Percentiles rank a stretch among this genome's conserved stretches.
These are phyloP conservation scores for Matsumyia berberina DNA, from an alignment of 2,888 invertebrate species.

Conservation along the genomic window DNA sequence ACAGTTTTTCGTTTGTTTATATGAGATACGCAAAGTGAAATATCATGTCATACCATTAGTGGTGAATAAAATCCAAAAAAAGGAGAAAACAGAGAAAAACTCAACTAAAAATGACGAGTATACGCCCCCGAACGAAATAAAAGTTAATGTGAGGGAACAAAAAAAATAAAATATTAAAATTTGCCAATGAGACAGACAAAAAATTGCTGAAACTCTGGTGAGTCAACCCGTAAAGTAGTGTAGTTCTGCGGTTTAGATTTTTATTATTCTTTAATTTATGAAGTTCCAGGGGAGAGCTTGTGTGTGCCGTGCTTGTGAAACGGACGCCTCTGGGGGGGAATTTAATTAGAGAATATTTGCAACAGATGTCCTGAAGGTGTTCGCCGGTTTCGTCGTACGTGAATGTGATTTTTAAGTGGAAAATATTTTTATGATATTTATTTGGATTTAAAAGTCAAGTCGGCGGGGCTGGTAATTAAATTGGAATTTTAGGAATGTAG, in stretches of 20 bases:
- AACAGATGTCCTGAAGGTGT: neutral
- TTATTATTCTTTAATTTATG: slow-evolving; percentile 7
- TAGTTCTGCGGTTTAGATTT: neutral
- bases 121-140: slow-evolving; percentile 28
- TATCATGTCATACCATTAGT: slow-evolving; percentile 63
- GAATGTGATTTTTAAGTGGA: slow-evolving; percentile 1
- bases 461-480: neutral
- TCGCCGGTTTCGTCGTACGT: neutral
- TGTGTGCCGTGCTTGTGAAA: neutral
- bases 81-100: neutral
- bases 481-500: neutral
- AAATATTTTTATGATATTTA: neutral
- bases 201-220: neutral
- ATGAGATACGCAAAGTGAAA: slow-evolving; percentile 61
- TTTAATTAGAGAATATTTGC: slow-evolving; percentile 10
- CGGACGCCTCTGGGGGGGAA: neutral
- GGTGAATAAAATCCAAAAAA: slow-evolving; percentile 11
- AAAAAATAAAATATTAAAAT: neutral
- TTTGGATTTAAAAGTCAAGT: neutral
- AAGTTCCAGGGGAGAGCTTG: neutral
- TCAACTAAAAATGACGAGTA: slow-evolving; percentile 19
- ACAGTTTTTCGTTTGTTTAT: slow-evolving; percentile 31
- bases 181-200: neutral
- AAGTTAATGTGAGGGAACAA: neutral
- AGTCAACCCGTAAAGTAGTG: neutral